Evolutionary conservation across 2,113 vertebrate species (phyloP).

Genomic region (Megaptera novaeangliae): DNA sequence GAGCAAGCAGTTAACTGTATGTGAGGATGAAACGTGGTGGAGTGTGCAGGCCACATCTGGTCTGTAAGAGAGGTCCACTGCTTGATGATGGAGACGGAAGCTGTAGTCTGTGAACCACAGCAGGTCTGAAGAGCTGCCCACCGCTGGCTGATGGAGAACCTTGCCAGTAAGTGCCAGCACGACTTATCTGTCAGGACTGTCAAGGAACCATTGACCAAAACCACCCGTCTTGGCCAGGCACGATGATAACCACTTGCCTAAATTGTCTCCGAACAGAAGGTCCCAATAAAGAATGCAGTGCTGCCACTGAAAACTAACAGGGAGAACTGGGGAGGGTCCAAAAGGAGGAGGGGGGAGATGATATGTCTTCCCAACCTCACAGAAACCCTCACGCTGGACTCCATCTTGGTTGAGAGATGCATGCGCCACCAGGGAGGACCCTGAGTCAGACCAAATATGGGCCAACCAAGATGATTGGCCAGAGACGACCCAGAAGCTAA

Average conservation of each 20-base stretch:
- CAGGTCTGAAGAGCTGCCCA: not conserved
- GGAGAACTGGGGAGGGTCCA: not conserved
- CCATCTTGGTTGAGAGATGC: not conserved
- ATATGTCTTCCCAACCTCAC: not conserved
- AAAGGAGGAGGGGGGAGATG: not conserved
- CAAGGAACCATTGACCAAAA: not conserved
- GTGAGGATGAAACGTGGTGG: not conserved
- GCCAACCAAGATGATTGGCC: not conserved
- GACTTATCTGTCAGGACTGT: not conserved
- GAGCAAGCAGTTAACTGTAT: not conserved
- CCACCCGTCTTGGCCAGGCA: no score
- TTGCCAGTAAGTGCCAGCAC: not conserved
- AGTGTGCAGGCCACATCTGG: not conserved
- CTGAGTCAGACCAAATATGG: not conserved
- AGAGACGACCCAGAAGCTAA: not conserved
- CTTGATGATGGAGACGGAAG: no score
- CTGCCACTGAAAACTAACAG: not conserved
- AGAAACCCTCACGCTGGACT: not conserved
- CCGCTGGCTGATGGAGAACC: not conserved
- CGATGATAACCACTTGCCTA: no score
- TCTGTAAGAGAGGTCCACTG: not conserved
- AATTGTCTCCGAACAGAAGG: not conserved
- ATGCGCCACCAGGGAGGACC: not conserved
- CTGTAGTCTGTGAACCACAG: not conserved
- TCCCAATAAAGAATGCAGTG: not conserved